Percentiles rank a stretch among this genome's conserved stretches.
Evolutionary conservation across 2,113 vertebrate species (phyloP).

Genomic region (Psettodes erumei): DNA sequence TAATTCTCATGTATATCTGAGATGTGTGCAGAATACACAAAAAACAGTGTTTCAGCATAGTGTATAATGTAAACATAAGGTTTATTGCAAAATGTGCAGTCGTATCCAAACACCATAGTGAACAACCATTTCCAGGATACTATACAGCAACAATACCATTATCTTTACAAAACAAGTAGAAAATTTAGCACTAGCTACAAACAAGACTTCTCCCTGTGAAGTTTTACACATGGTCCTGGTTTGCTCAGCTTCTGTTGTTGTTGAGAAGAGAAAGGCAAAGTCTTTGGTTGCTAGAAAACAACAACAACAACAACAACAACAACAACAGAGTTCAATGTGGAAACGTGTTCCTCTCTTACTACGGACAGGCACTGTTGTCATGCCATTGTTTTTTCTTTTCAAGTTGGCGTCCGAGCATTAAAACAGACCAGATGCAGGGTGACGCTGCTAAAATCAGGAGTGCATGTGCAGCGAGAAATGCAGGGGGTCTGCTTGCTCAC

Average conservation of each 20-base stretch:
- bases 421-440: conserved; percentile 36
- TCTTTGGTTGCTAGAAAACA: no score
- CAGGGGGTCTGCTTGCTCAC: conserved; percentile 36
- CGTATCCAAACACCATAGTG: conserved; percentile 81
- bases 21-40: conserved; percentile 1
- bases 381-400: conserved; percentile 77
- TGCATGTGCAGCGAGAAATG: conserved; percentile 68
- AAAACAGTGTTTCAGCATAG: conserved; percentile 1
- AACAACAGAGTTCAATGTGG: conserved; percentile 63
- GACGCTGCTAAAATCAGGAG: conserved; percentile 67
- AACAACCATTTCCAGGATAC: conserved; percentile 78
- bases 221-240: conserved; percentile 81
- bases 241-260: conserved; percentile 57
- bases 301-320: conserved; percentile 73
- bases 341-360: conserved; percentile 68
- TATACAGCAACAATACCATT: conserved; percentile 81
- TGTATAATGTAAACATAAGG: conserved; percentile 83
- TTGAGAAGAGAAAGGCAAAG: conserved; percentile 39
- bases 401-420: conserved; percentile 58
- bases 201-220: conserved; percentile 78
- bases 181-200: conserved; percentile 61
- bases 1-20: no score
- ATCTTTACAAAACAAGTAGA: conserved; percentile 70
- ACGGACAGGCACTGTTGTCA: conserved; percentile 77
- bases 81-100: conserved; percentile 88